Conservation (phyloP, 2,888 invertebrate genomes). For the Drosophila rellima region DNA sequence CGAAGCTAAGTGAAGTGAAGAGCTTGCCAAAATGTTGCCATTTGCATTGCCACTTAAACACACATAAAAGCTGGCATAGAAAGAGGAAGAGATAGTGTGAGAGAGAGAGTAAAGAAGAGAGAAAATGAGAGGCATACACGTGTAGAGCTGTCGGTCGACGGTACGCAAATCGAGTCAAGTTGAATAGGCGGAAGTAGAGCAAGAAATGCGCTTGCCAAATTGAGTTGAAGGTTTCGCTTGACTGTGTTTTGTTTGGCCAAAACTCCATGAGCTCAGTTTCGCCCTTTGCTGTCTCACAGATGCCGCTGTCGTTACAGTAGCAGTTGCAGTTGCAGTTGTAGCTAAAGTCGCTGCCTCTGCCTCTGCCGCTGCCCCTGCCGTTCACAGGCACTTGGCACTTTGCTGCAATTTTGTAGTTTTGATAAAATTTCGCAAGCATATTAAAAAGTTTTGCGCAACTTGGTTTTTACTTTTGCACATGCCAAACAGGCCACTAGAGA, state of each 20-base stretch:
- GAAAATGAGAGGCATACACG: background rate
- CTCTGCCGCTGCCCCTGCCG: constrained; percentile 33
- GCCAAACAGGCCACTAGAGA: constrained; percentile 4
- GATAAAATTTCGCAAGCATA: constrained; percentile 83
- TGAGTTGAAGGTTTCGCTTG: constrained; percentile 82
- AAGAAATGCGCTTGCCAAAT: constrained; percentile 82
- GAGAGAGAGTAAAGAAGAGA: background rate
- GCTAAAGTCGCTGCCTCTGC: constrained; percentile 30
- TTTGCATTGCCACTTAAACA: constrained; percentile 82
- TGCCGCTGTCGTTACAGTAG: constrained; percentile 18
- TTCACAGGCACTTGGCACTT: constrained; percentile 78
- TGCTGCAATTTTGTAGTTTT: constrained; percentile 83
- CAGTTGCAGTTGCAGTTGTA: constrained; percentile 1
- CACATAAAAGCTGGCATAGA: constrained; percentile 65
- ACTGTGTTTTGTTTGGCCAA: constrained; percentile 82
- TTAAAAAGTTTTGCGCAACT: constrained; percentile 82
- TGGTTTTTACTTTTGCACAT: constrained; percentile 73
- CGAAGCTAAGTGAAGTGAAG: constrained; percentile 32
- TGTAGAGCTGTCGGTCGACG: constrained; percentile 61
- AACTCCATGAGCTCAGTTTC: constrained; percentile 59
- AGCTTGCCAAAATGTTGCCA: constrained; percentile 76
- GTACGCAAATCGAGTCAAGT: constrained; percentile 82
- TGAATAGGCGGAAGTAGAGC: constrained; percentile 83
- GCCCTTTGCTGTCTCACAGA: constrained; percentile 63
- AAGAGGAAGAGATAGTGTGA: background rate